Evolutionary conservation across 2,888 invertebrate species (phyloP).

Genomic region (Resseliella maxima): DNA sequence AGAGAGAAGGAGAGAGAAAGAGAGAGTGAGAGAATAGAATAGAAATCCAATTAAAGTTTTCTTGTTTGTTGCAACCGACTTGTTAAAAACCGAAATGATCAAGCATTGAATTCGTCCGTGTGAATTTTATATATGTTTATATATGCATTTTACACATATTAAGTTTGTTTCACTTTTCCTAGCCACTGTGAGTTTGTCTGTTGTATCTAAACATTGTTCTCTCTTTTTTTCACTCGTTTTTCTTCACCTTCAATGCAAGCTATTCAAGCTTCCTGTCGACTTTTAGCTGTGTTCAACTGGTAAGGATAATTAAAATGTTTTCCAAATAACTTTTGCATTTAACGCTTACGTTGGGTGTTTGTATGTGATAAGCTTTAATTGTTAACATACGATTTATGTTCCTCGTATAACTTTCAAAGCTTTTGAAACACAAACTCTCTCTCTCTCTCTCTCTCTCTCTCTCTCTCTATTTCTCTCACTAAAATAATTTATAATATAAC

Average conservation of each 20-base stretch:
- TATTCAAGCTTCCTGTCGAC: not conserved
- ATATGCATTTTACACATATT: not conserved
- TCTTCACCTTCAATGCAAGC: not conserved
- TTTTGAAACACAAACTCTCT: not conserved
- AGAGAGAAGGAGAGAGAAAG: too few species aligned
- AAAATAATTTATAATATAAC: not conserved
- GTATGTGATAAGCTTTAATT: conserved; percentile 31
- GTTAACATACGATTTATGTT: conserved; percentile 52
- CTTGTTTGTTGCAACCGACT: conserved; percentile 34
- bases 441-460: too few species aligned
- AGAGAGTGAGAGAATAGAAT: not conserved
- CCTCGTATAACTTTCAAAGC: conserved; percentile 42
- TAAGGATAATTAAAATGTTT: conserved; percentile 45
- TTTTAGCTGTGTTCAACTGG: not conserved
- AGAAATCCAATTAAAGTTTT: conserved; percentile 46
- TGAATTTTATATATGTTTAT: not conserved
- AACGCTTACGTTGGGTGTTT: not conserved
- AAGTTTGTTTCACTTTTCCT: not conserved
- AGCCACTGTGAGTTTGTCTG: too few species aligned
- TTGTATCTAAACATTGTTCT: not conserved
- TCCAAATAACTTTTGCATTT: conserved; percentile 25
- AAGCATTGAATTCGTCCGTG: not conserved
- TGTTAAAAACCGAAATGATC: conserved; percentile 7
- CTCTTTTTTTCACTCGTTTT: not conserved
- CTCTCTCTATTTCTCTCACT: too few species aligned